Percentiles rank a stretch among this genome's conserved stretches.
Conservation (phyloP, 2,797 vertebrate species). For the Pogoniulus pusillus region DNA sequence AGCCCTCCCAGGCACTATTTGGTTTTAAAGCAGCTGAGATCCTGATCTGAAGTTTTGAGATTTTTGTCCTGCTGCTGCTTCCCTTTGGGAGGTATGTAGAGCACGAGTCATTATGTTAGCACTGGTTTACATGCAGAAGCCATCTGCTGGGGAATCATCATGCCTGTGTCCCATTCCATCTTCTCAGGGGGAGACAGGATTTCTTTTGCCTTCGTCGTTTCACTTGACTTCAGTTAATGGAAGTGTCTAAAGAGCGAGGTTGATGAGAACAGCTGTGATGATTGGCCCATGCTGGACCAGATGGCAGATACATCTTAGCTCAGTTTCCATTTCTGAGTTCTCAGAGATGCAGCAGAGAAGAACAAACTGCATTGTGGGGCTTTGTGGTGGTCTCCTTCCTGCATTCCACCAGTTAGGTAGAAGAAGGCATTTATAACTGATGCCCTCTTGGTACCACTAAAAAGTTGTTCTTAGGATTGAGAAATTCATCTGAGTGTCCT, state of each 20-base stretch:
- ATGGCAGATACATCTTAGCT: background rate
- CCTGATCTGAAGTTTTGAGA: background rate
- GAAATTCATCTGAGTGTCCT: background rate
- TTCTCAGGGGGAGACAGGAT: background rate
- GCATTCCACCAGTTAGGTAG: background rate
- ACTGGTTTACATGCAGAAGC: background rate
- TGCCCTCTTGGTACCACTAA: background rate
- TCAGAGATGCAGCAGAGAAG: background rate
- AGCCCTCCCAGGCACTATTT: background rate
- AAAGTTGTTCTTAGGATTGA: background rate
- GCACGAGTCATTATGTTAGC: background rate
- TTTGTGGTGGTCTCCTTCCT: background rate
- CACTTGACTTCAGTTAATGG: background rate
- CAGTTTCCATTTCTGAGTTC: background rate
- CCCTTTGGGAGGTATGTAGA: background rate
- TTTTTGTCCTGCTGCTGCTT: background rate
- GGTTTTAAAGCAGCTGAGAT: background rate
- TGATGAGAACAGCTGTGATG: background rate
- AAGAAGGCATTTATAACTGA: background rate
- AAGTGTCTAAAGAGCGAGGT: background rate
- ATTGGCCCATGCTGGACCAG: background rate
- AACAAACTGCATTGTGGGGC: background rate
- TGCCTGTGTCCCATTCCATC: background rate
- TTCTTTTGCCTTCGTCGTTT: background rate
- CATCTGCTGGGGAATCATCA: constrained; percentile 19